Evolutionary conservation across 92 coral and sea anemone genomes (phyloP), one percentile per base, ranked within the genome.

Genomic region (Chrysogorgia sp.): DNA sequence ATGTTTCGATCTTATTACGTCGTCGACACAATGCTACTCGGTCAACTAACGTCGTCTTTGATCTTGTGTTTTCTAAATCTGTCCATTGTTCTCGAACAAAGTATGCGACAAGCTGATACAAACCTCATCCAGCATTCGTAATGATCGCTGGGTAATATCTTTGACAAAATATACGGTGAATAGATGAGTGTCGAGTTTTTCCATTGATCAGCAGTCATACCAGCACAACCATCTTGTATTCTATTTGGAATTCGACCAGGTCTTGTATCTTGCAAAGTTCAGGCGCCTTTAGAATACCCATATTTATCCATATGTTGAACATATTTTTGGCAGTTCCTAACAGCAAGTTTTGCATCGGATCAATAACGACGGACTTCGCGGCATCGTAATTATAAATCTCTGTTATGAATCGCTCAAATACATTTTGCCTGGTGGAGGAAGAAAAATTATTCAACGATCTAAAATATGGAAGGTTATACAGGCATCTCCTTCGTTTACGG

Each of bases 241-340:
- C 32, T 71, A 26, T 50, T 77, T 7, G 88, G 85, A 31, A 83
- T 35, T 15, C 90, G 13, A 3, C 90, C 90, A 66, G 50, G 9
- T 43, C 50, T 17, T 43, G 50, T 43, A 43, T 43, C 50, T 17
- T 43, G 8, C 17, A 8, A 17, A 43, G 50, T 17, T 43, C 10
- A 43, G 9, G n/a, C 17, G 9, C 17, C 17, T 43, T 43, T 43
- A 43, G 17, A 17, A 43, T 43, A 43, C 50, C 50, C 50, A 43
- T 17, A 43, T 8, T 43, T 17, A n/a, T n/a, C n/a, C 9, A 8
- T 43, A 8, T 9, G 9, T 9, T 9, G 17, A 43, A 43, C 7
- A 90, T 76, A 79, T 82, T 82, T 49, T 90, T 88, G 0, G 96
- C 84, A 64, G 96, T 90, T 0, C 91, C 96, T n/a, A 87, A 79